A percentile compares a stretch with the other conserved stretches of the same genome.
phyloP scores from a whole-genome alignment of 2,888 invertebrate genomes.

The Nomada hirtipes region DNA sequence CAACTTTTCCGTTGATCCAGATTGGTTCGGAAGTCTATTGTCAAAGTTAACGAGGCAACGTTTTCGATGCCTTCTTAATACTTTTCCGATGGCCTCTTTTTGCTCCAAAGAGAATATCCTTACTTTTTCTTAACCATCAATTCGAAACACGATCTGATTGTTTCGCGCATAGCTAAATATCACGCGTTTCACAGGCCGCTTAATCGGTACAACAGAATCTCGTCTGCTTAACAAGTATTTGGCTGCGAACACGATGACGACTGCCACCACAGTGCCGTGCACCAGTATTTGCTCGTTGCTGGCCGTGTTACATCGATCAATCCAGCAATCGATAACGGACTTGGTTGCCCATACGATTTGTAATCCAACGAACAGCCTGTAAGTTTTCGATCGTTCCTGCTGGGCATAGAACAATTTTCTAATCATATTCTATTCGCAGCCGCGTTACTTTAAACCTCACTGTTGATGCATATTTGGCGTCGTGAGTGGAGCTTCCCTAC shows the following conservation, averaged over 20 bases:
- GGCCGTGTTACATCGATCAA: constrained; percentile 45
- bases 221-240: constrained; percentile 26
- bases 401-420: neutral
- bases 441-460: neutral
- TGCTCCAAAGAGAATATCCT: neutral
- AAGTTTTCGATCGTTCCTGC: constrained; percentile 51
- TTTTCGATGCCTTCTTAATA: too few species aligned
- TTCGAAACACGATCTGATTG: neutral
- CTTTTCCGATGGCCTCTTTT: neutral
- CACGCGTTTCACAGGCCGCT: neutral
- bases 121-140: neutral
- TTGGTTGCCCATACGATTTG: constrained; percentile 18
- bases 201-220: constrained; percentile 18
- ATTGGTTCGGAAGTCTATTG: constrained; percentile 14
- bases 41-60: neutral
- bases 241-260: constrained; percentile 24
- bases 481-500: neutral
- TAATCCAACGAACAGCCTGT: constrained; percentile 43
- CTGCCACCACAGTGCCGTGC: constrained; percentile 1
- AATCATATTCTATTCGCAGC: neutral
- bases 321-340: constrained; percentile 28
- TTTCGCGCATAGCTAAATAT: neutral
- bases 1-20: constrained; percentile 22
- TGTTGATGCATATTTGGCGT: neutral
- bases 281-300: constrained; percentile 32